phyloP scores from a whole-genome alignment of 2,113 vertebrate genomes.

The Melanotaenia duboulayi region DNA sequence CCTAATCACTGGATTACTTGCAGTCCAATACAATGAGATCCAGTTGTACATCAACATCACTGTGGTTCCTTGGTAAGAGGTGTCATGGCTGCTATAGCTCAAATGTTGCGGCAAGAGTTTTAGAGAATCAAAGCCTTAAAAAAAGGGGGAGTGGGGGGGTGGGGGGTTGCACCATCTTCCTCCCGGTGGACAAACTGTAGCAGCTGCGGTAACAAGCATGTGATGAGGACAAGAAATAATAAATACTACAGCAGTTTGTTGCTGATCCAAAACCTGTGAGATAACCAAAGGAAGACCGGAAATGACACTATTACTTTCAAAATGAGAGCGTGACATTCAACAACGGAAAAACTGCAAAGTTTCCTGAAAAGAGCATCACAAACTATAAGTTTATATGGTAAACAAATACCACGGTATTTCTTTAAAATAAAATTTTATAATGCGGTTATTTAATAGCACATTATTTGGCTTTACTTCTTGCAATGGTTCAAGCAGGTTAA shows the following conservation, averaged over 20 bases:
- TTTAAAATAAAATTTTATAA: background rate
- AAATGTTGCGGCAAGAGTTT: background rate
- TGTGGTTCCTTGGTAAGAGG: conserved; percentile 14
- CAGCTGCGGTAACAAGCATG: conserved; percentile 79
- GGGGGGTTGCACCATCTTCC: too few relatives aligned
- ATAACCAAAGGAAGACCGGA: background rate
- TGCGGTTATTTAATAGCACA: background rate
- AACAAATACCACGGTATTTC: too few relatives aligned
- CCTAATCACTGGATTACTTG: conserved; percentile 19
- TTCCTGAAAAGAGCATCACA: background rate
- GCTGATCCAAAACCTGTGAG: conserved; percentile 1
- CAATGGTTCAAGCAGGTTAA: background rate
- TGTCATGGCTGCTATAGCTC: conserved; percentile 40
- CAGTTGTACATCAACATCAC: background rate
- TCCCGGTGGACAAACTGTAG: conserved; percentile 75
- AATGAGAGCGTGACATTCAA: conserved; percentile 19
- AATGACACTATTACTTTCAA: conserved; percentile 33
- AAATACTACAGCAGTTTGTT: conserved; percentile 45
- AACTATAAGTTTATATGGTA: too few relatives aligned
- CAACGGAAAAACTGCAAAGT: background rate
- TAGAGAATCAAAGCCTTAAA: too few relatives aligned
- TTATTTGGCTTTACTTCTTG: background rate
- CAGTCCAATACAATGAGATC: conserved; percentile 9
- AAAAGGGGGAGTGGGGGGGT: too few relatives aligned
- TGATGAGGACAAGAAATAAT: conserved; percentile 59